Base-by-base conservation (phyloP, 1,140 invertebrate species). In the Charaxes varanes region DNA sequence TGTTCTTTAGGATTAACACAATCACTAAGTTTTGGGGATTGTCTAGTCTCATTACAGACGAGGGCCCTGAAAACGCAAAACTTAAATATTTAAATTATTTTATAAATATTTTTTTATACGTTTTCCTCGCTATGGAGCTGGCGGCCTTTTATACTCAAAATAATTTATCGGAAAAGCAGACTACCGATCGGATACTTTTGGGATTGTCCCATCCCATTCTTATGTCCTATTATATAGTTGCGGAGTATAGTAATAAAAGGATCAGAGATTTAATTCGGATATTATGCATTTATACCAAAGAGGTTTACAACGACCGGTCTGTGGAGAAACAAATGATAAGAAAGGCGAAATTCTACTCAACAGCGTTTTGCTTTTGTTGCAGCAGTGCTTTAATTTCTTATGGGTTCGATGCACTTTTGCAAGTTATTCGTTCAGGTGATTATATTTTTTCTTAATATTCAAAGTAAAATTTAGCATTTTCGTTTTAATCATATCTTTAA, bases 241-340 rank as follows among this genome's bases (percentile, higher is more conserved):
- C 51, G 5, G 2, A 46, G 0, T 52, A 44, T 16, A 21, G 57
- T 6, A 28, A 38, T 27, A n/a, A 35, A 1, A 37, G 35, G 4
- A 28, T 62, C 4, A 57, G 15, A 15, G 5, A 37, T 6, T 16
- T 72, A 19, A 4, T 68, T 8, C 21, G 42, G 8, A 53, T 23
- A 6, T 21, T 69, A 3, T 42, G 30, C 2, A 45, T 72, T 11
- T 13, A 11, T 0, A 21, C 69, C 5, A 66, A 68, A 31, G 34
- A 45, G 3, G 37, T 41, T 0, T 53, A 57, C 37, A 62, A 63
- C 27, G 62, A 68, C 18, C 17, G 15, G 1, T 30, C 42, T 5
- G 33, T 66, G 3, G 60, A 71, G 26, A 33, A 24, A 10, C 27
- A 35, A 6, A 60, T 62, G 51, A 53, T 72, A 3, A 53, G 35